Evolutionary conservation across 1,140 invertebrate species (phyloP).

Genomic region (Tetragnatha versicolor): DNA sequence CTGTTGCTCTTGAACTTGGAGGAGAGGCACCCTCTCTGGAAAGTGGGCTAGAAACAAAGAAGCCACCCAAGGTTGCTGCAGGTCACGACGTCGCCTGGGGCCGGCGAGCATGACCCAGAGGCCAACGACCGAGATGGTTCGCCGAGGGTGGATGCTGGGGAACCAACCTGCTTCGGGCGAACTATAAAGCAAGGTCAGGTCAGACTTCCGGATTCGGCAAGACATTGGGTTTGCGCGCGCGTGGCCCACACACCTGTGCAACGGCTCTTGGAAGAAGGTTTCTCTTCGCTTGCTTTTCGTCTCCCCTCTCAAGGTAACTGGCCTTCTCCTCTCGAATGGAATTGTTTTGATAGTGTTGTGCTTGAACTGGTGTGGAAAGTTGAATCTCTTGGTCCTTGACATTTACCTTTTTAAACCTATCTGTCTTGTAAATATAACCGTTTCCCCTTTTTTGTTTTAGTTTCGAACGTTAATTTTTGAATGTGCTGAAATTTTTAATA

Average conservation of each 20-base stretch:
- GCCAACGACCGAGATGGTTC: constrained; percentile 48
- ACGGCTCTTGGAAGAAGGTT: constrained; percentile 8
- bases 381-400: too few species aligned
- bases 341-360: too few species aligned
- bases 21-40: not conserved
- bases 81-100: constrained; percentile 26
- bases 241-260: constrained; percentile 42
- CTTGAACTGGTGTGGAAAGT: too few species aligned
- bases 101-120: constrained; percentile 28
- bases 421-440: too few species aligned
- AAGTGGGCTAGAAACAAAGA: too few species aligned
- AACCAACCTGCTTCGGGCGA: constrained; percentile 39
- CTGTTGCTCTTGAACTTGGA: constrained; percentile 2
- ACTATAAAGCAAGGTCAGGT: constrained; percentile 51
- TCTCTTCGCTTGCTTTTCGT: constrained; percentile 11
- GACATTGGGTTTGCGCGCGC: constrained; percentile 27
- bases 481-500: too few species aligned
- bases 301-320: too few species aligned
- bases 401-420: too few species aligned
- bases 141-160: constrained; percentile 7
- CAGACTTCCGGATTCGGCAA: constrained; percentile 49
- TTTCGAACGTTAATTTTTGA: too few species aligned
- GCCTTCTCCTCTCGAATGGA: too few species aligned
- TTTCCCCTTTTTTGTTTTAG: too few species aligned
- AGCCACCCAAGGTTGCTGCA: constrained; percentile 30